Conservation (phyloP, 2,888 invertebrate species). For the Lasioglossum morio region DNA sequence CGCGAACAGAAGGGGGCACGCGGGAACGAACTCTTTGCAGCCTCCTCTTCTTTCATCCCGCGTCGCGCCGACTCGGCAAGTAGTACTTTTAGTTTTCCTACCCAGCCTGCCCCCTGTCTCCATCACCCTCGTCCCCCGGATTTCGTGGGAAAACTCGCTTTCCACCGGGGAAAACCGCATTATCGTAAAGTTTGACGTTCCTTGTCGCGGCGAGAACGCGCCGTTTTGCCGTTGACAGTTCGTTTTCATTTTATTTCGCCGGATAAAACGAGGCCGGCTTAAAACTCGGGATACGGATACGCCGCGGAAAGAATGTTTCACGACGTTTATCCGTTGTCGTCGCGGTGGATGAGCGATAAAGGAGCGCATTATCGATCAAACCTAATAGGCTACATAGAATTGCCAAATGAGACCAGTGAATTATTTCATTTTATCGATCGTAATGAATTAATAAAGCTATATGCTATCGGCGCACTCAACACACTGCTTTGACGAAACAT, state of each 20-base stretch:
- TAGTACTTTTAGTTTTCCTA: conserved; percentile 66
- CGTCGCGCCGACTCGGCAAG: conserved; percentile 62
- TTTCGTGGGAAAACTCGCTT: conserved; percentile 59
- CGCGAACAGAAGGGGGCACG: conserved; percentile 4
- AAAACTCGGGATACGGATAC: conserved; percentile 21
- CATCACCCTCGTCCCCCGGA: conserved; percentile 5
- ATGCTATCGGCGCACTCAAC: too few relatives aligned
- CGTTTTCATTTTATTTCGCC: conserved; percentile 52
- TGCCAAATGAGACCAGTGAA: too few relatives aligned
- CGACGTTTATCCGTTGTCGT: conserved; percentile 31
- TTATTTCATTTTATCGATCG: too few relatives aligned
- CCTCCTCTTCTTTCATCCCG: conserved; percentile 49
- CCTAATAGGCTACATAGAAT: background rate
- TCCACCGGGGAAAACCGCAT: conserved; percentile 62
- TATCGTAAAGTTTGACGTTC: conserved; percentile 71
- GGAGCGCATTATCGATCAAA: background rate
- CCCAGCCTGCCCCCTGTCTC: conserved; percentile 31
- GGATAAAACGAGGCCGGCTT: conserved; percentile 42
- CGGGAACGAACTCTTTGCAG: conserved; percentile 35
- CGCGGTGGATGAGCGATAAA: too few relatives aligned
- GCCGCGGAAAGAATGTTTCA: conserved; percentile 5
- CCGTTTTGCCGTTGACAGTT: conserved; percentile 54
- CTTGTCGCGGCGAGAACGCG: conserved; percentile 36
- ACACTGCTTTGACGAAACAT: too few relatives aligned
- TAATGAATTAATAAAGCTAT: too few relatives aligned